phyloP scores from a whole-genome alignment of 1,140 invertebrate species.

The Metaphire vulgaris region DNA sequence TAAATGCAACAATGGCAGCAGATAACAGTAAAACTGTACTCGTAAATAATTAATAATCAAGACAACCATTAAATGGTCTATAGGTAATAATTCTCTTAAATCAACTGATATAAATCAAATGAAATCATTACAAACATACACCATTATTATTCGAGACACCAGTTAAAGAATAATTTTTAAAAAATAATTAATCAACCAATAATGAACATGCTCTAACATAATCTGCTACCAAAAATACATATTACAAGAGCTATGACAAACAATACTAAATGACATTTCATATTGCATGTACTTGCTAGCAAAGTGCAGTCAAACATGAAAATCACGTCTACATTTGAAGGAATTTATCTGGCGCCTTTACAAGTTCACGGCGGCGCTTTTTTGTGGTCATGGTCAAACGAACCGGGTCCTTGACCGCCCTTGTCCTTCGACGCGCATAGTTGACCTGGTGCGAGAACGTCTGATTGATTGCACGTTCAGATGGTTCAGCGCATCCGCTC shows the following conservation, averaged over 20 bases:
- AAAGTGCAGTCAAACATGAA: not conserved
- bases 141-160: too few relatives aligned
- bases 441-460: constrained; percentile 24
- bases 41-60: too few relatives aligned
- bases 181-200: too few relatives aligned
- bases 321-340: not conserved
- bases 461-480: constrained; percentile 20
- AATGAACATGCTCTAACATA: not conserved
- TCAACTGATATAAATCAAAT: too few relatives aligned
- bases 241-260: not conserved
- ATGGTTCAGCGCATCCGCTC: not conserved
- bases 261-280: not conserved
- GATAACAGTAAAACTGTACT: too few relatives aligned
- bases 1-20: too few relatives aligned
- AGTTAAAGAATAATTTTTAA: too few relatives aligned
- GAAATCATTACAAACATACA: too few relatives aligned
- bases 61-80: too few relatives aligned
- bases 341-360: not conserved
- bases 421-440: constrained; percentile 17
- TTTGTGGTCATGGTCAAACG: not conserved
- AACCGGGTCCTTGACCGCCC: constrained; percentile 13
- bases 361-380: not conserved
- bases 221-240: not conserved
- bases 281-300: too few relatives aligned
- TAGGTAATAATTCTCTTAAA: too few relatives aligned